Percentiles rank a stretch among this genome's conserved stretches.
Evolutionary conservation across 2,888 invertebrate genomes (phyloP).

Genomic region (Brachyptera putata): DNA sequence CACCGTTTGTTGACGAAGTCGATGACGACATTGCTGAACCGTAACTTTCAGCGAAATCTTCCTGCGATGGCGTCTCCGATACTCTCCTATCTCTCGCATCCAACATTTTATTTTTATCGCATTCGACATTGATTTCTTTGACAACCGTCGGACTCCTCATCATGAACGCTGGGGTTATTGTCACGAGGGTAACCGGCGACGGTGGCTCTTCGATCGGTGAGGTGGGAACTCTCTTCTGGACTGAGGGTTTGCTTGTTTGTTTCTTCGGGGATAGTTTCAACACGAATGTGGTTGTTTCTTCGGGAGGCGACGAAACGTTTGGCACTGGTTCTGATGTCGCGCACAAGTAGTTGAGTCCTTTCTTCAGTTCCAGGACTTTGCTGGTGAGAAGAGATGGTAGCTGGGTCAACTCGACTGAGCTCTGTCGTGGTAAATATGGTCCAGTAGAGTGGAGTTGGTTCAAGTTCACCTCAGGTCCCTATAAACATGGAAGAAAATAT

Average conservation of each 20-base stretch:
- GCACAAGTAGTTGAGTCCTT: slow-evolving; percentile 45
- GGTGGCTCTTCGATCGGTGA: slow-evolving; percentile 9
- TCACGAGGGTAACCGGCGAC: slow-evolving; percentile 29
- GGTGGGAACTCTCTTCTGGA: not conserved
- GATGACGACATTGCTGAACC: slow-evolving; percentile 18
- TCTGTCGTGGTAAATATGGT: slow-evolving; percentile 28
- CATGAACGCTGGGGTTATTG: slow-evolving; percentile 30
- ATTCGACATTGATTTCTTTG: too few relatives aligned
- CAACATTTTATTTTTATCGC: too few relatives aligned
- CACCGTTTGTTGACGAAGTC: slow-evolving; percentile 13
- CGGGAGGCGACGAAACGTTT: not conserved
- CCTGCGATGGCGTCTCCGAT: not conserved
- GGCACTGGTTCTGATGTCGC: slow-evolving; percentile 34
- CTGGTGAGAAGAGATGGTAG: slow-evolving; percentile 37
- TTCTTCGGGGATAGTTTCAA: slow-evolving; percentile 9
- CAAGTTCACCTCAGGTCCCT: not conserved
- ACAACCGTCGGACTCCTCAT: slow-evolving; percentile 16
- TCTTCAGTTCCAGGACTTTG: slow-evolving; percentile 46
- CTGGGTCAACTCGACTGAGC: slow-evolving; percentile 31
- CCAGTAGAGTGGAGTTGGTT: not conserved
- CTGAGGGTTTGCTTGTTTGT: slow-evolving; percentile 10
- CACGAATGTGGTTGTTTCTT: slow-evolving; percentile 24
- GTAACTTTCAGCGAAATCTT: slow-evolving; percentile 9
- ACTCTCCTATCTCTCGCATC: too few relatives aligned
- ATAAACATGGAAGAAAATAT: not conserved